Evolutionary conservation across 2,113 vertebrate species (phyloP), one percentile per base, ranked within the genome.

Genomic region (Dascyllus trimaculatus): DNA sequence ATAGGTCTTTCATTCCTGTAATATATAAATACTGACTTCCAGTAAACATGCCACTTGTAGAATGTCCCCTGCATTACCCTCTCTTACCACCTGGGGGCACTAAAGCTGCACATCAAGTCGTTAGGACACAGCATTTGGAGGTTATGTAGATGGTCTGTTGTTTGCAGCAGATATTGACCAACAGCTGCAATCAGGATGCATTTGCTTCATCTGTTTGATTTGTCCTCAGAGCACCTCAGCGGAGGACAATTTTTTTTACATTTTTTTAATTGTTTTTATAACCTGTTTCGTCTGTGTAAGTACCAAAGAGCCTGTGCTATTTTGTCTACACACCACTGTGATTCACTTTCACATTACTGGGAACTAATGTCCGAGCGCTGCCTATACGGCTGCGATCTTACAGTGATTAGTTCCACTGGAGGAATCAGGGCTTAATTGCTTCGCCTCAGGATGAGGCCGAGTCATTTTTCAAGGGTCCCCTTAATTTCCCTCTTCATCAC

Each of bases 81-180:
- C 4, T 66, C 25, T 15, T 14, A n/a, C 82, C 88, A 78, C 81
- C 67, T 0, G 86, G 75, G 63, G 71, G 81, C 86, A 72, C 52
- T 83, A 3, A 63, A 81, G 86, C 22, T 64, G 76, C 85, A 81
- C 17, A 60, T 32, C 1, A 56, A 21, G 35, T 11, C 0, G 0
- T 5, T 24, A 8, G 22, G 2, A 18, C 46, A 4, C 14, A 0
- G 32, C 15, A 8, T 11, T 25, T 48, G 32, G 32, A 49, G 48
- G 22, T 43, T 2, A 70, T 75, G 75, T 46, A 76, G 71, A 76
- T 57, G 35, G 4, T 71, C 0, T 57, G 0, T 43, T 59, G 35
- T 53, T 38, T 49, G 45, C 40, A 64, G 26, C 38, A 73, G 14
- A 48, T 64, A 66, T 53, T 58, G 77, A 72, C 40, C 51, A 75